These are phyloP conservation scores for Acanthopleura granulata DNA, from an alignment of 2,888 invertebrate species.

Conservation along the genomic window DNA sequence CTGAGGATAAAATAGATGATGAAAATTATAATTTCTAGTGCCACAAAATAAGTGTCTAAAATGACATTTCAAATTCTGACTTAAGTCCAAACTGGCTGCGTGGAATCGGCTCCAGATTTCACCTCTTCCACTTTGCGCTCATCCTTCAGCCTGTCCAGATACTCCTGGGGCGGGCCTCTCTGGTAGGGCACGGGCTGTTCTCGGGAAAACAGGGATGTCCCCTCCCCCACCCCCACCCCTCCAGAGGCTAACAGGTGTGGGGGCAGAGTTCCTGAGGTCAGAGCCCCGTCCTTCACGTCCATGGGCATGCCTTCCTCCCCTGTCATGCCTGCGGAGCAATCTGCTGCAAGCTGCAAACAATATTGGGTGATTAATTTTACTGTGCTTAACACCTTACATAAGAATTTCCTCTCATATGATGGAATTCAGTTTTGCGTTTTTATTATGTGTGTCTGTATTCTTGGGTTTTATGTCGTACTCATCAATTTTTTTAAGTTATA, in stretches of 20 bases:
- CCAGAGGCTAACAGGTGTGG: not conserved
- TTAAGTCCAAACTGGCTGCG: too few species aligned
- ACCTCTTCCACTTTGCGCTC: conserved; percentile 69
- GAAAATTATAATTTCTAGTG: too few species aligned
- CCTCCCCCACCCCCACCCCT: not conserved
- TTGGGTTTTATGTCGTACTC: too few species aligned
- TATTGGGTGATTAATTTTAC: too few species aligned
- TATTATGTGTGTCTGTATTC: too few species aligned
- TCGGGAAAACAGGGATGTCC: not conserved
- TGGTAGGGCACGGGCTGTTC: conserved; percentile 54
- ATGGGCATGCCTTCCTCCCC: not conserved
- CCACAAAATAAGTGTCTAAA: too few species aligned
- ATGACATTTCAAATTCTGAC: too few species aligned
- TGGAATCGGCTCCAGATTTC: not conserved
- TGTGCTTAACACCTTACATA: not conserved
- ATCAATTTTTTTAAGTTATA: too few species aligned
- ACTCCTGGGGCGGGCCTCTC: conserved; percentile 66
- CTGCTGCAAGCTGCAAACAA: not conserved
- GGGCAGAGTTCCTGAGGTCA: not conserved
- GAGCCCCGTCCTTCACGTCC: not conserved
- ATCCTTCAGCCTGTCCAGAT: conserved; percentile 66
- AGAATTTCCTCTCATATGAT: not conserved
- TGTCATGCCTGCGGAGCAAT: not conserved
- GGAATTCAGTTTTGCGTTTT: too few species aligned
- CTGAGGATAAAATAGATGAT: too few species aligned